Evolutionary conservation across 2,797 vertebrate genomes (phyloP), one percentile per base, ranked within the genome.

Genomic region (Enteromius thamalakanensis): DNA sequence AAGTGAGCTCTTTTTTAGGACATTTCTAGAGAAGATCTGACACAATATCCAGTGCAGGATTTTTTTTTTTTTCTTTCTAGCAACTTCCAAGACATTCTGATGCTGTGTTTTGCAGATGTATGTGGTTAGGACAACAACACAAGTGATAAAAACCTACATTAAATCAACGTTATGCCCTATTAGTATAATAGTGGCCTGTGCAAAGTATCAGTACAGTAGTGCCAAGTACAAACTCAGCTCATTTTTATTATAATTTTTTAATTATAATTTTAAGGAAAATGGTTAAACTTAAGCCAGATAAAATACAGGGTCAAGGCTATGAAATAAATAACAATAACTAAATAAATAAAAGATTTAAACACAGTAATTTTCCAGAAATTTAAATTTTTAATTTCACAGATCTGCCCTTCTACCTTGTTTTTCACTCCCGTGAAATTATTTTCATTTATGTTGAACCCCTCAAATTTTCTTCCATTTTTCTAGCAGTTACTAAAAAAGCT

Each of bases 1-100:
- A 51, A 94, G 92, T 91, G 91, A 79, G 49, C 37, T 76, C 14
- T 58, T 81, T 72, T 72, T 60, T 37, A 72, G 19, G 11, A 51
- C 51, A 60, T 68, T 77, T 70, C 32, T 62, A 62, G 14, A 60
- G 23, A 78, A 47, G 60, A 77, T 92, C 90, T 93, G 80, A 82
- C 37, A 82, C 72, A 77, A 17, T 76, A 32, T 80, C 51, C 11
- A 74, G 9, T 49, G 12, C 23, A 45, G 23, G 1, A 1, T 23
- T 58, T 58, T 40, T 68, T 3, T 3, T 26, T 53, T 3, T 8
- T 34, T 77, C 4, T 42, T 29, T 34, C 15, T 45, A 64, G 17
- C 40, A 77, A 19, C 6, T 76, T 62, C 15, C n/a, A 60, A 62
- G 15, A 17, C 12, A 62, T 45, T 45, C 21, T 32, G 29, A n/a